These are phyloP conservation scores for Nematopogon swammerdamellus DNA, from an alignment of 2,888 invertebrate species.

Conservation along the genomic window DNA sequence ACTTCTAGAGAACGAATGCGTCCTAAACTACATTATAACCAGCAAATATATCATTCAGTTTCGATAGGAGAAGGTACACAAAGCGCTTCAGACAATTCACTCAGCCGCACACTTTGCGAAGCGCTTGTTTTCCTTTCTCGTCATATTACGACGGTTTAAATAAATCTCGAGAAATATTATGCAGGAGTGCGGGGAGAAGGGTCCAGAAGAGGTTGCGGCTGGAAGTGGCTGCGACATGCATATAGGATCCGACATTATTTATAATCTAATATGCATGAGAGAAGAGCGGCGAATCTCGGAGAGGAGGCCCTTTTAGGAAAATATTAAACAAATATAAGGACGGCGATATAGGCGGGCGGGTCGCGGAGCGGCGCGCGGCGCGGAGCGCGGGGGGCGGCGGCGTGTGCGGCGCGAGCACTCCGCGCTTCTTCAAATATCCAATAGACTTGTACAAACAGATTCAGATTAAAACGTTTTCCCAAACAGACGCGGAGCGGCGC, in stretches of 20 bases:
- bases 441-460: slow-evolving; percentile 32
- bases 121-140: background rate
- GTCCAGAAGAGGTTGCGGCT: slow-evolving; percentile 10
- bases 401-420: slow-evolving; percentile 4
- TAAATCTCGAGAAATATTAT: background rate
- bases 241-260: slow-evolving; percentile 27
- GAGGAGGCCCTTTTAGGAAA: slow-evolving; percentile 30
- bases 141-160: background rate
- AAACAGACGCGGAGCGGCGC: slow-evolving; percentile 29
- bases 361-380: slow-evolving; percentile 12
- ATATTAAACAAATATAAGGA: slow-evolving; percentile 37
- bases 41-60: too few species aligned
- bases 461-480: slow-evolving; percentile 39
- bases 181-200: background rate
- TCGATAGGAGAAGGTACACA: too few species aligned
- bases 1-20: too few species aligned
- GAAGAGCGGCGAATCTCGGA: slow-evolving; percentile 9
- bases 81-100: too few species aligned
- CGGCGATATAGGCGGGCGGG: slow-evolving; percentile 12
- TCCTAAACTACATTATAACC: too few species aligned
- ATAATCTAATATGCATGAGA: slow-evolving; percentile 36
- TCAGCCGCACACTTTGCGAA: background rate
- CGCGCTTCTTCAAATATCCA: slow-evolving; percentile 18
- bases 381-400: background rate
- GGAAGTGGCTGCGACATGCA: slow-evolving; percentile 22